These are phyloP conservation scores for Sesamia inferens DNA, from an alignment of 2,888 invertebrate genomes.

Conservation along the genomic window DNA sequence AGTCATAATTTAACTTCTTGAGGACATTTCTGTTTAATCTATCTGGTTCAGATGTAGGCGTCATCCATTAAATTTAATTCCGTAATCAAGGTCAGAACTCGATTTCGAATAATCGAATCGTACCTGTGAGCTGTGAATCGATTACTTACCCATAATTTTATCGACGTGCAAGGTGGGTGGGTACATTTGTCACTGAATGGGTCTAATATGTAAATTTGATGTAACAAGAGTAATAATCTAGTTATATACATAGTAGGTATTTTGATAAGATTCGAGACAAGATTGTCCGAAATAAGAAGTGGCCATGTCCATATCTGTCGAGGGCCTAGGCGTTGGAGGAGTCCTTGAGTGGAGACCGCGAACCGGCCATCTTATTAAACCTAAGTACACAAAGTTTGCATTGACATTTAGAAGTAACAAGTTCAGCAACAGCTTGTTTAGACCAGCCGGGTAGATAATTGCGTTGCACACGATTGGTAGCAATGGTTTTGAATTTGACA, in stretches of 20 bases:
- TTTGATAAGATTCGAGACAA: slow-evolving; percentile 20
- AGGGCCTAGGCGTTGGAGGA: slow-evolving; percentile 12
- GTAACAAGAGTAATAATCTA: slow-evolving; percentile 46
- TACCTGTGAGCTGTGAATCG: slow-evolving; percentile 25
- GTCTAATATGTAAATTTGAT: slow-evolving; percentile 55
- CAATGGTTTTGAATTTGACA: too few species aligned
- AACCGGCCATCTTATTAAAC: slow-evolving; percentile 25
- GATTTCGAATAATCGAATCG: slow-evolving; percentile 51
- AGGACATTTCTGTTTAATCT: slow-evolving; percentile 49
- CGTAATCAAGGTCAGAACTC: slow-evolving; percentile 59
- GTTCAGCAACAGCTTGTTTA: slow-evolving; percentile 7
- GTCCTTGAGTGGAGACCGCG: slow-evolving; percentile 37
- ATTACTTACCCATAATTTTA: slow-evolving; percentile 45
- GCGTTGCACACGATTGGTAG: too few species aligned
- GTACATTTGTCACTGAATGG: slow-evolving; percentile 36
- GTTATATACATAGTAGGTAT: slow-evolving; percentile 40
- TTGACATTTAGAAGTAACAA: slow-evolving; percentile 36
- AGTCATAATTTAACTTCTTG: slow-evolving; percentile 36
- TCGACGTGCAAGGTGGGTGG: slow-evolving; percentile 43
- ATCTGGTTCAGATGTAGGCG: slow-evolving; percentile 62
- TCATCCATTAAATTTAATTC: slow-evolving; percentile 50
- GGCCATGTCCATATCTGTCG: slow-evolving; percentile 23
- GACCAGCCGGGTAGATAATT: background rate
- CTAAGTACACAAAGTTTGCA: slow-evolving; percentile 25
- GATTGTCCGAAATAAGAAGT: slow-evolving; percentile 45